A percentile compares a stretch with the other conserved stretches of the same genome.
phyloP scores from a whole-genome alignment of 2,797 vertebrate genomes.

The Sebastes dallii region DNA sequence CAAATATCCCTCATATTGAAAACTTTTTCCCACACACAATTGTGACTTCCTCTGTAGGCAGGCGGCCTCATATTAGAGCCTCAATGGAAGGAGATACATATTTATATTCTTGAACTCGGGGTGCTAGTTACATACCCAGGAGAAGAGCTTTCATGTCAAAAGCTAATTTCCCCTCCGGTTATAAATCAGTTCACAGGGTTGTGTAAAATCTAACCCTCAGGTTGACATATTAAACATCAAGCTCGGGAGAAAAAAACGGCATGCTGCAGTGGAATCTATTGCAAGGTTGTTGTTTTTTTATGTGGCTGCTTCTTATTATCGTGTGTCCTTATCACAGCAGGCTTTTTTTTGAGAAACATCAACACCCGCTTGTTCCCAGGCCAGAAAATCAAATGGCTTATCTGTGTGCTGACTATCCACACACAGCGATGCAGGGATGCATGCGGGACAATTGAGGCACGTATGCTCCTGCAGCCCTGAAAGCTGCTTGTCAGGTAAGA shows the following conservation, averaged over 20 bases:
- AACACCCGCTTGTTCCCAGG: conserved; percentile 66
- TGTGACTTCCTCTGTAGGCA: background rate
- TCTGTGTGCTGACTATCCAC: conserved; percentile 63
- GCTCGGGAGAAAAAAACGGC: background rate
- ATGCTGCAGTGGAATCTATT: conserved; percentile 25
- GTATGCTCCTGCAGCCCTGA: conserved; percentile 49
- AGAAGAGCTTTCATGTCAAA: conserved; percentile 58
- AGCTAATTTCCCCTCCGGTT: conserved; percentile 50
- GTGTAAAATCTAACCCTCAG: conserved; percentile 39
- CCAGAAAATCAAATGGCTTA: conserved; percentile 69
- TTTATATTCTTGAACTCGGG: conserved; percentile 37
- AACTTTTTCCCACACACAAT: background rate
- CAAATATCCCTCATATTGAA: background rate
- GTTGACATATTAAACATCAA: conserved; percentile 47
- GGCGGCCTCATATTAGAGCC: conserved; percentile 4
- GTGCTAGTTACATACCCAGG: conserved; percentile 41
- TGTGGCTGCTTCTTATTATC: conserved; percentile 61
- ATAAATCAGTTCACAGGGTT: conserved; percentile 34
- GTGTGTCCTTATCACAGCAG: conserved; percentile 58
- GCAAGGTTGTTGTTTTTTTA: background rate
- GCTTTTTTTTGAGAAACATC: conserved; percentile 73
- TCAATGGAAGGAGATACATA: conserved; percentile 27
- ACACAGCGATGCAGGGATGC: conserved; percentile 57
- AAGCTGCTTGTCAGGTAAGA: conserved; percentile 63
- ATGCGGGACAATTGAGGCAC: conserved; percentile 61